Evolutionary conservation across 1,140 invertebrate species (phyloP), one percentile per base, ranked within the genome.

Genomic region (Acromyrmex charruanus): DNA sequence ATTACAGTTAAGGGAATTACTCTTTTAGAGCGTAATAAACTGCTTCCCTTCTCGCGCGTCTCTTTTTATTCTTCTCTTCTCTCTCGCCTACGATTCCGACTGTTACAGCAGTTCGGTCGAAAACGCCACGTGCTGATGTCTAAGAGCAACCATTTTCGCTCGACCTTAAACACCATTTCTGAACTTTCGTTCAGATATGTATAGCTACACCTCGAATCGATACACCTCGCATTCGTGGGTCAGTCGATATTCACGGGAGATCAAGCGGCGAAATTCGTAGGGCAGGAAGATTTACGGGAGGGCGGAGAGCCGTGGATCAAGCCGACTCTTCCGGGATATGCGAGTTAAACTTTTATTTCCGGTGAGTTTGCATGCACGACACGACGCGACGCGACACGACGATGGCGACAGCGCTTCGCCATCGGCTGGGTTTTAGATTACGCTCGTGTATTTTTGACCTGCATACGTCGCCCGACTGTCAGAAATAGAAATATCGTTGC

Each of bases 321-420:
- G 39, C 61, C 69, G 58, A 75, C 75, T 69, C 49, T 58, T 84
- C 63, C 87, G 59, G 79, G 68, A 77, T 61, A 51, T 58, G 71
- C 66, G 66, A 87, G 49, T 89, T 89, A 89, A 89, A 89, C 88
- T 89, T 89, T 79, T 86, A 89, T 82, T 89, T 66, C 77, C 88
- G 84, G 75, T 77, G 88, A 88, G 77, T 77, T 87, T 72, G 55
- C 87, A 66, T 85, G 74, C 61, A 53, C 88, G 88, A 86, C 74
- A 71, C 75, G 74, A 35, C 31, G n/a, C 69, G 86, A 89, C 86
- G 55, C n/a, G 55, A 58, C 55, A 58, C 55, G 55, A 69, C 61
- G 12, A 51, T 59, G 75, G 7, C 16, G 31, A 21, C 69, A 71
- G 84, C 84, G 75, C 69, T 85, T 88, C 87, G 71, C 82, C 49